Base-by-base conservation (phyloP, 2,113 vertebrate species). In the Lanius ludovicianus region DNA sequence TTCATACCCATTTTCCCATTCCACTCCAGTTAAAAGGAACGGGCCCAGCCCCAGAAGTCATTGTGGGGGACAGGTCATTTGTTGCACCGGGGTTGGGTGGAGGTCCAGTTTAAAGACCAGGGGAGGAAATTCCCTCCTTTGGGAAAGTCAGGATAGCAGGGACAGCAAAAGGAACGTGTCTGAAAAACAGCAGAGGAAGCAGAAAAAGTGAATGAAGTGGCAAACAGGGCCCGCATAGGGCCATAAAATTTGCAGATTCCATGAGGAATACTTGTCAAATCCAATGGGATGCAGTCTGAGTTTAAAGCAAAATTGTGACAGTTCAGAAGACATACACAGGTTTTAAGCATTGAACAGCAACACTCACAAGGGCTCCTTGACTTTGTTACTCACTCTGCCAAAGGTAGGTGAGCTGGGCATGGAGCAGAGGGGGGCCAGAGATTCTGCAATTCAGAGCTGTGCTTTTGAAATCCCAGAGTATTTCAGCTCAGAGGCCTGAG, bases 121-220 rank as follows among this genome's bases (percentile, higher is more conserved):
- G 1, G 53, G 19, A 59, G 11, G 49, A 69, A 90, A 83, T 73
- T n/a, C 13, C 50, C 56, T 67, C 16, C 12, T 64, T 53, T 82
- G 53, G 24, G 60, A 25, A 82, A 87, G 33, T 56, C 41, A 52
- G 19, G 8, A 39, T 55, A 84, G 37, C 13, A 67, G 41, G 41
- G 17, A 80, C 0, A 0, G 39, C 19, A 70, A 68, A 88, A n/a
- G 28, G 20, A 42, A 59, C 23, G 24, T 3, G 3, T 28, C 37
- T 2, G 3, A 55, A 85, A 88, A 92, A 83, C 2, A 86, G 50
- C 75, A 83, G 46, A 53, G 28, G 13, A 92, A 86, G 16, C 21
- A 76, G 37, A 64, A 64, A 44, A 91, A 83, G 31, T 21, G 9
- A 90, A 69, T 41, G 4, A 89, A 62, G 37, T n/a, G 57, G 12